Evolutionary conservation across 2,797 vertebrate species (phyloP), one percentile per base, ranked within the genome.

Genomic region (Sebastes diploproa): DNA sequence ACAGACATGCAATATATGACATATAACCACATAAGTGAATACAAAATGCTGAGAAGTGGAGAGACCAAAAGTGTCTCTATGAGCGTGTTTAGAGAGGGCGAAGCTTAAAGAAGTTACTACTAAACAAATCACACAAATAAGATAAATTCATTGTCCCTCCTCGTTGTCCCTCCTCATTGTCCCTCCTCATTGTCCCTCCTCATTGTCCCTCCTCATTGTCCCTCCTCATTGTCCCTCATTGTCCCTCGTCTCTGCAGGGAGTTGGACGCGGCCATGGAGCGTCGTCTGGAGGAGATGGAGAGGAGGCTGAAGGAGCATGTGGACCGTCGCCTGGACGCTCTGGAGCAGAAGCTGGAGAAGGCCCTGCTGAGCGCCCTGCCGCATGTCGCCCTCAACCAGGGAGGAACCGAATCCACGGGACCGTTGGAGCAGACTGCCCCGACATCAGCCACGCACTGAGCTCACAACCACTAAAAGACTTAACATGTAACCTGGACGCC

Each of bases 271-370:
- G 80, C 77, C 27, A 88, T 95, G 94, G 94, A 95, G 88, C 93
- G 77, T 1, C 93, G 92, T 4, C 91, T 96, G 80, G 92, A 94
- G 52, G 91, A 96, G 83, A 95, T 96, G 94, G 96, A 96, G 90
- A 59, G 10, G 72, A 86, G 95, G 81, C 88, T 96, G 85, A 96
- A 88, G 89, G 93, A 95, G 87, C 95, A 95, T 36, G 80, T 96
- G 83, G 95, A 96, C 85, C 82, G 81, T 1, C 94, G 95, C 1
- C 86, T 96, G 67, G 95, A 96, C 2, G 94, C 93, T 38, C 92
- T 96, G 82, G 94, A 96, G 92, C 91, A 91, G 80, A 94, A 91
- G 52, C 89, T 96, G 74, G 94, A 96, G 90, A 77, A 77, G 23
- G 88, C 84, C 1, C 86, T 96, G 38, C 87, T 93, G 70, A 81